Evolutionary conservation across 2,797 vertebrate species (phyloP), one percentile per base, ranked within the genome.

Genomic region (Stomatorhinus walkeri): DNA sequence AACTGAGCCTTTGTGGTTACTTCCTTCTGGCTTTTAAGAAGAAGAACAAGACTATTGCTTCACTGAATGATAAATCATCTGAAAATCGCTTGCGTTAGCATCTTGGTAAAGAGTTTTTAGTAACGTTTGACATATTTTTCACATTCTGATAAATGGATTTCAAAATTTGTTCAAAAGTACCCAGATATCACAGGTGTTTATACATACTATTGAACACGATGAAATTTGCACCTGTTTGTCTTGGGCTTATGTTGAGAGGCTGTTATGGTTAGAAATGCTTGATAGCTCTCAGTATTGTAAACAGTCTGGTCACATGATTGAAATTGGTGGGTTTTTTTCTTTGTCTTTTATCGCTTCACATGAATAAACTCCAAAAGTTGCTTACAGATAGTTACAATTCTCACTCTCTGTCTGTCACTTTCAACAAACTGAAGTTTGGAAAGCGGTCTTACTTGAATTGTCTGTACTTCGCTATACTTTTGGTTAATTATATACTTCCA

Each of bases 241-340:
- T 87, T 87, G 49, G 4, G n/a, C 46, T 10, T 84, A 22, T 86
- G 24, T 54, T 52, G 51, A 56, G 51, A 32, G 51, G 49, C 48
- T 85, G 88, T 89, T 85, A 64, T 52, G 56, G 22, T 84, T 61
- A 51, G 22, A 51, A 68, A 85, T 59, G 83, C 40, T 85, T 22
- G 81, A 85, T 68, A 8, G 59, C 83, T 49, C 14, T 61, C 76
- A 19, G 43, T 72, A 36, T 46, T 89, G 83, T 85, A 89, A 89
- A 89, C 54, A 89, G 14, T 24, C 43, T 51, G 24, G 54, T 51
- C 56, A 85, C 28, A 43, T 24, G 19, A 40, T 56, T 64, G 4
- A n/a, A 36, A 68, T 64, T 52, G 4, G 36, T 85, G 88, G 40
- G 1, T 0, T 12, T 28, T 28, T 24, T 64, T 28, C 6, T 36